Evolutionary conservation across 1,140 invertebrate species (phyloP).

Genomic region (Hypothenemus hampei): DNA sequence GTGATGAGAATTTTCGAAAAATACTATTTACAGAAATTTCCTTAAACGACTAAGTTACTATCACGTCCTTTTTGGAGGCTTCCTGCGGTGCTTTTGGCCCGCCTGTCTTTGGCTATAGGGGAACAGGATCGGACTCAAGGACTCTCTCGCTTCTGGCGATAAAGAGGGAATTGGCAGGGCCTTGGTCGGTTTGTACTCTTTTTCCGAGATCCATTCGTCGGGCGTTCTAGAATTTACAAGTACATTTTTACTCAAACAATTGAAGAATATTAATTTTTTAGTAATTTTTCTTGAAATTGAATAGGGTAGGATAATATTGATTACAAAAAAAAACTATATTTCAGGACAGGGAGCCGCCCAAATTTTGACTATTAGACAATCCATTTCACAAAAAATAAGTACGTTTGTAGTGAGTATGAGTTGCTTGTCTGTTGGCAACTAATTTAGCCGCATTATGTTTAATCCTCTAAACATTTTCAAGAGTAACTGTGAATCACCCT

Average conservation of each 20-base stretch:
- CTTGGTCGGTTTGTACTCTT: conserved; percentile 51
- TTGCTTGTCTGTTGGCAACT: no score
- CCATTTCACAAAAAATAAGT: no score
- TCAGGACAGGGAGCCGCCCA: no score
- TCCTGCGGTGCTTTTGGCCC: conserved; percentile 32
- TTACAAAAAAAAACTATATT: no score
- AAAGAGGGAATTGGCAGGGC: conserved; percentile 51
- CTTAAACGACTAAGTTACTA: conserved; percentile 18
- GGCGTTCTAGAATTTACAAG: conserved; percentile 49
- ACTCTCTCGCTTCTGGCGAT: conserved; percentile 44
- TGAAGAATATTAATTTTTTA: background rate
- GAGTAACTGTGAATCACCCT: no score
- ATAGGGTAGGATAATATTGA: no score
- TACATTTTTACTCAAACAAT: background rate
- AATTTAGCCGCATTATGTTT: no score
- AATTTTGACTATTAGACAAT: no score
- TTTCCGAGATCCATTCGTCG: conserved; percentile 59
- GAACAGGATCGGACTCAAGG: conserved; percentile 43
- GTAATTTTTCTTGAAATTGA: background rate
- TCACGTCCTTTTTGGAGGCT: conserved; percentile 36
- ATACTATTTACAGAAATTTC: background rate
- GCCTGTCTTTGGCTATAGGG: conserved; percentile 9
- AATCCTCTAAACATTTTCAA: no score
- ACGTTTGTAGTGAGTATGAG: no score
- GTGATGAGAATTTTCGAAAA: conserved; percentile 4